Evolutionary conservation across 2,888 invertebrate genomes (phyloP).

Genomic region (Pollenia labialis): DNA sequence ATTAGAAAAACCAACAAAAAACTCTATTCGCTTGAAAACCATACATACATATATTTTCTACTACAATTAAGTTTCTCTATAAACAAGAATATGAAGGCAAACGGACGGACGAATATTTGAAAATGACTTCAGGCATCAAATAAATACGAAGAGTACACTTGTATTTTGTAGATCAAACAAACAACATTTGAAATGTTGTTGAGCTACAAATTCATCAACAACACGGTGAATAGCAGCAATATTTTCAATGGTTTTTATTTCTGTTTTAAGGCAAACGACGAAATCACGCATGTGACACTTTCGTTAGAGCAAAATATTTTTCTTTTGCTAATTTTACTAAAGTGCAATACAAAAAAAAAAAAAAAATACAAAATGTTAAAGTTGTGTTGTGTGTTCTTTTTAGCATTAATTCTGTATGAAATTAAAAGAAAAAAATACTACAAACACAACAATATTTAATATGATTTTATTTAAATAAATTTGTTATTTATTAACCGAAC

Average conservation of each 20-base stretch:
- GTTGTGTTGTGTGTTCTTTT: neutral
- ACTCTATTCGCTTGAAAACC: constrained; percentile 1
- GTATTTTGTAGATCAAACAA: constrained; percentile 33
- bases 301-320: constrained; percentile 43
- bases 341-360: neutral
- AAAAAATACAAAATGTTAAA: neutral
- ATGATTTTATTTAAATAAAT: constrained; percentile 7
- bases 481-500: constrained; percentile 2
- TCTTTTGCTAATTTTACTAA: constrained; percentile 24
- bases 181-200: constrained; percentile 40
- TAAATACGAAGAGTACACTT: neutral
- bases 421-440: neutral
- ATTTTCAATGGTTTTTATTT: neutral
- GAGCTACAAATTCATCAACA: constrained; percentile 41
- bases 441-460: neutral
- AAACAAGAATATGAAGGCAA: neutral
- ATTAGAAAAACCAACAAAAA: constrained; percentile 45
- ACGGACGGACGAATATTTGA: neutral
- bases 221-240: neutral
- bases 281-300: constrained; percentile 57
- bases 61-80: neutral
- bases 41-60: too few species aligned
- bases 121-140: constrained; percentile 41
- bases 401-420: neutral
- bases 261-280: neutral